Percentiles rank a stretch among this genome's conserved stretches.
These are phyloP conservation scores for Apteryx mantelli DNA, from an alignment of 2,113 vertebrate species.

Conservation along the genomic window DNA sequence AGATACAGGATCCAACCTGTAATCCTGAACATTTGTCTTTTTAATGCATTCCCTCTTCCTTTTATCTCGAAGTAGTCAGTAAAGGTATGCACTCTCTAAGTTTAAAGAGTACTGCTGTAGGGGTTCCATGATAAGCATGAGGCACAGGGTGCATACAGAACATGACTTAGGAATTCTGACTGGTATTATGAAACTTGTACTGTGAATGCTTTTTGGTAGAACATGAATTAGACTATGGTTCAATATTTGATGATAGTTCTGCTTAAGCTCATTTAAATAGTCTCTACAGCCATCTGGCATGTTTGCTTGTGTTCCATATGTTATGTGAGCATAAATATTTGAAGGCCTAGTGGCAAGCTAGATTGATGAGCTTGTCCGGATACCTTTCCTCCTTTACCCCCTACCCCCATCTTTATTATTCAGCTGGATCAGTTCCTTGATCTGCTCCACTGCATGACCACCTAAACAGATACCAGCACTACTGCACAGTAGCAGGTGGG, in stretches of 20 bases:
- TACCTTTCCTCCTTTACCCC: neutral
- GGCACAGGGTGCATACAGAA: neutral
- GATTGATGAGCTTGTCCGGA: neutral
- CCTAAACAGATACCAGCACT: neutral
- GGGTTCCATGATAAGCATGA: neutral
- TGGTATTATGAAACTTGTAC: neutral
- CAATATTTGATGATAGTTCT: neutral
- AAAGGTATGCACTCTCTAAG: neutral
- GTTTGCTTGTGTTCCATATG: fast-evolving
- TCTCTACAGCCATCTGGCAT: neutral
- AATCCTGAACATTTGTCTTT: neutral
- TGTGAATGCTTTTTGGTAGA: neutral
- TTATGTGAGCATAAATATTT: neutral
- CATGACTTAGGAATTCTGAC: neutral
- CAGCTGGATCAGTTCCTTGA: neutral
- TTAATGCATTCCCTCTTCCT: neutral
- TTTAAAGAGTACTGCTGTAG: neutral
- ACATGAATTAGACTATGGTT: neutral
- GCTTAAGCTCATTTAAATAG: neutral
- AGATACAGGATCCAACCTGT: neutral
- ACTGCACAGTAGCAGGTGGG: neutral
- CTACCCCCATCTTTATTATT: neutral
- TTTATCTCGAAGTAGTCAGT: neutral
- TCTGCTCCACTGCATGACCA: neutral
- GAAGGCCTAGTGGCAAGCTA: neutral